phyloP scores from a whole-genome alignment of 2,797 vertebrate species.

The Enteromius unitaeniatus region DNA sequence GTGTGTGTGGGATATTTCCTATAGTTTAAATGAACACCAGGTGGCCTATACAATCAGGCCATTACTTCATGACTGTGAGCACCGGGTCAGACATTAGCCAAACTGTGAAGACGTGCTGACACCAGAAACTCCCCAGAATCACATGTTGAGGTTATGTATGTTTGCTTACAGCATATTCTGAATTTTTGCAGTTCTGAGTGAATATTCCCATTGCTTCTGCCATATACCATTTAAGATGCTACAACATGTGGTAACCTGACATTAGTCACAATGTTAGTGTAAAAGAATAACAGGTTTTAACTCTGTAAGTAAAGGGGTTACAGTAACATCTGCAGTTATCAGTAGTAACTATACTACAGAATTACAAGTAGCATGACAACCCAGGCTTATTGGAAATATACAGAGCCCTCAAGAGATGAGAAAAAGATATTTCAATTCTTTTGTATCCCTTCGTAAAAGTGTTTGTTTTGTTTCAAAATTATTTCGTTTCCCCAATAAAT shows the following conservation, averaged over 20 bases:
- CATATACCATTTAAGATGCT: neutral
- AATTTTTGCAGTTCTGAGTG: neutral
- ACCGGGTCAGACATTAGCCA: conserved; percentile 49
- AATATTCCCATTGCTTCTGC: neutral
- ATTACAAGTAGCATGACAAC: neutral
- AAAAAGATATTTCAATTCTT: neutral
- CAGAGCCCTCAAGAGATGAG: neutral
- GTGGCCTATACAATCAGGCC: conserved; percentile 56
- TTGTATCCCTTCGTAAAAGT: neutral
- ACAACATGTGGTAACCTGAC: neutral
- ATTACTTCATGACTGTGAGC: conserved; percentile 50
- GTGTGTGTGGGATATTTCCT: conserved; percentile 58
- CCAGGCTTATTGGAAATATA: neutral
- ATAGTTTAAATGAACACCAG: conserved; percentile 60
- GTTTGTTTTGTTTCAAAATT: neutral
- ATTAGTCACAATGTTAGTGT: neutral
- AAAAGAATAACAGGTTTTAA: neutral
- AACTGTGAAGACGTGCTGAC: conserved; percentile 43
- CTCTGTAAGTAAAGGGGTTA: neutral
- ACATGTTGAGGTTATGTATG: neutral
- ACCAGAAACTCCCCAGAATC: conserved; percentile 17
- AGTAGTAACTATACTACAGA: neutral
- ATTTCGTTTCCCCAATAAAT: neutral
- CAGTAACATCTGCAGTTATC: neutral
- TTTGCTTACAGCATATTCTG: neutral